Base-by-base conservation (phyloP, 2,888 invertebrate genomes). In the Oegoconia quadripuncta region DNA sequence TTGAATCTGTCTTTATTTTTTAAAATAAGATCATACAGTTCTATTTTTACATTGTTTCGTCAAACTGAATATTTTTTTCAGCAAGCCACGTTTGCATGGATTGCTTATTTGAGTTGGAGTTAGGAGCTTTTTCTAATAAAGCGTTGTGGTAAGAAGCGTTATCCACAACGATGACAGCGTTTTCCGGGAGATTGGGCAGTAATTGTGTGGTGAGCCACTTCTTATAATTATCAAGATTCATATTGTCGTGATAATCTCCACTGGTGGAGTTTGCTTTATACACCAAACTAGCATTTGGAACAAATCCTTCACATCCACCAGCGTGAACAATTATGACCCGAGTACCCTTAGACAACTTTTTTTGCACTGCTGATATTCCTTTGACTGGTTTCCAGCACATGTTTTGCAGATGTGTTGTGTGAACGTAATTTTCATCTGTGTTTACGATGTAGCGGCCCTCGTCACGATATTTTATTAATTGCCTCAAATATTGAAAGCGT, bases 241-340 rank as follows among this genome's bases (percentile, higher is more conserved):
- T 63, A 27, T 61, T 52, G 17, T 56, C 55, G 27, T 64, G 55
- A 18, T 59, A 60, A 35, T 65, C 61, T 3, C 57, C 57, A 9
- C 39, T 31, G 42, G 52, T 57, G 0, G 20, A 43, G 8, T 48
- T 56, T 1, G 51, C 45, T 47, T 53, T 50, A 37, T 53, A 58
- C 2, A 17, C 40, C 0, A 58, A 26, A 6, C 52, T 34, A 1
- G 48, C 46, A 37, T 51, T 43, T 1, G 36, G 42, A 2, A 49
- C 25, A 42, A 44, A 46, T 2, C 46, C 46, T 6, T 32, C n/a
- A 39, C 39, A 35, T 2, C 34, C 29, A 13, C 46, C 49, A 7
- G 44, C 42, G 16, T 43, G 42, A 2, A 47, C 35, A 6, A 50
- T 39, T n/a, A 50, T 39, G 17, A 46, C 17, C 16, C 47, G 41